Conservation (phyloP, 30 jellyfish, hydroid and myxozoan species). For the Mastigias papua region DNA sequence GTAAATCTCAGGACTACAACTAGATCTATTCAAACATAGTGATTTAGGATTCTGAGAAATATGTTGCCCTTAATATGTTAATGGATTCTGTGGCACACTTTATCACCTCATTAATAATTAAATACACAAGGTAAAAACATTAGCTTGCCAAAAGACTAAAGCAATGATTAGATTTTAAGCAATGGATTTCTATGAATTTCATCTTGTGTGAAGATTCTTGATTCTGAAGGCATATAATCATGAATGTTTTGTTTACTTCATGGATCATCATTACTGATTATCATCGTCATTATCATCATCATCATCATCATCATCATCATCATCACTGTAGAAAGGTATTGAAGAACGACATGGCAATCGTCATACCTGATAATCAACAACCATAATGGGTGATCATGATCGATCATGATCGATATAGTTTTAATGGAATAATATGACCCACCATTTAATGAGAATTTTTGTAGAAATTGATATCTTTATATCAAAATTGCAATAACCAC, state of each 20-base stretch:
- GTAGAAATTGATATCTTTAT: too few relatives aligned
- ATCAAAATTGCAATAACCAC: too few relatives aligned
- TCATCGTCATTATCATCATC: background rate
- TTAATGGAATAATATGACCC: too few relatives aligned
- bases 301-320: too few relatives aligned
- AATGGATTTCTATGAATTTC: background rate
- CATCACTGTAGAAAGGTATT: too few relatives aligned
- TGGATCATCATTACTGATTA: conserved; percentile 1
- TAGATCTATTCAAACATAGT: background rate
- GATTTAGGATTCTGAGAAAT: background rate
- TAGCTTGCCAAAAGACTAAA: background rate
- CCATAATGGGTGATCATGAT: too few relatives aligned
- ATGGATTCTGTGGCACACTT: conserved; percentile 1
- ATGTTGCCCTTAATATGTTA: background rate
- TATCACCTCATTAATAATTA: conserved; percentile 1
- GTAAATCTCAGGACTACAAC: background rate
- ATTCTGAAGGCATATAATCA: background rate
- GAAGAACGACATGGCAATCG: too few relatives aligned
- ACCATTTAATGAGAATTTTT: too few relatives aligned
- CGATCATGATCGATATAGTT: too few relatives aligned
- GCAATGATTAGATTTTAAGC: conserved; percentile 18
- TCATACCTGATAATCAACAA: too few relatives aligned
- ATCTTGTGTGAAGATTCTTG: background rate
- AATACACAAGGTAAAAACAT: conserved; percentile 4
- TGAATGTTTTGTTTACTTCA: background rate